Percentiles rank a stretch among this genome's conserved stretches.
Evolutionary conservation across 2,888 invertebrate genomes (phyloP).

Genomic region (Scelioninae gen. 1): DNA sequence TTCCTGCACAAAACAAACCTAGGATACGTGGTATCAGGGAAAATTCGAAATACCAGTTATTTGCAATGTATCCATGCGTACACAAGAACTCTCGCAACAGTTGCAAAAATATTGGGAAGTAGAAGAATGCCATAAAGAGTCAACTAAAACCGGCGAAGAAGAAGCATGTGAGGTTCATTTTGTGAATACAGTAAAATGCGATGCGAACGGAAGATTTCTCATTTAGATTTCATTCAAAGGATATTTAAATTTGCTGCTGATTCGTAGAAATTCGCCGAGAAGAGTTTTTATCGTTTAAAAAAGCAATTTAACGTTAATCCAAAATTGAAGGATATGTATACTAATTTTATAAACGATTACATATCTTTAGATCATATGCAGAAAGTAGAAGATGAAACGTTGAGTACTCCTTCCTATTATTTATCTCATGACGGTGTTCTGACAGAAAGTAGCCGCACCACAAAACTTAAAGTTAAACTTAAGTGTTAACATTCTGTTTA

Average conservation of each 20-base stretch:
- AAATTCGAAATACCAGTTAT: no score
- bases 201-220: slow-evolving; percentile 6
- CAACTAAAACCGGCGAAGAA: not conserved
- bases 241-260: not conserved
- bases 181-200: not conserved
- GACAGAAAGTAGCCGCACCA: slow-evolving; percentile 20
- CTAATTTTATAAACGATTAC: slow-evolving; percentile 4
- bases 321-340: slow-evolving; percentile 5
- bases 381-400: not conserved
- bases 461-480: slow-evolving; percentile 23
- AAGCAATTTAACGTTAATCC: not conserved
- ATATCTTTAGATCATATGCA: slow-evolving; percentile 7
- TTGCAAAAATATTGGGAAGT: slow-evolving; percentile 17
- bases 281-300: slow-evolving; percentile 4
- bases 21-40: slow-evolving; percentile 8
- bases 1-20: slow-evolving; percentile 39
- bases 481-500: no score
- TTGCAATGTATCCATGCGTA: slow-evolving; percentile 1
- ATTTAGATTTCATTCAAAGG: not conserved
- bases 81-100: slow-evolving; percentile 10
- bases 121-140: not conserved
- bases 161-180: slow-evolving; percentile 9
- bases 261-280: not conserved
- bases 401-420: not conserved
- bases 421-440: slow-evolving; percentile 19